Evolutionary conservation across 1,140 invertebrate genomes (phyloP).

Genomic region (Akabosia matsudoensis): DNA sequence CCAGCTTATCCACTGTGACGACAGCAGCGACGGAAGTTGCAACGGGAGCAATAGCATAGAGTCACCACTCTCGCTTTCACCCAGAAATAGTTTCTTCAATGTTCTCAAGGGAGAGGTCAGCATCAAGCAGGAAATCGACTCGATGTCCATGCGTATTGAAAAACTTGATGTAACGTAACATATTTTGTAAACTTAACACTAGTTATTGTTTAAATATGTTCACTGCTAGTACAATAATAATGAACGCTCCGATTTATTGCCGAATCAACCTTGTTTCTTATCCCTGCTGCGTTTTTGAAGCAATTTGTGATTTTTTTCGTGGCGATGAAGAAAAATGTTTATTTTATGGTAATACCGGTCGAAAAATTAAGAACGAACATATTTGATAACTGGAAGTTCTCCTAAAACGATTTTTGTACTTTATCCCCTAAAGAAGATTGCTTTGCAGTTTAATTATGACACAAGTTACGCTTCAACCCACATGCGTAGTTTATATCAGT

Average conservation of each 20-base stretch:
- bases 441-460: too few species aligned
- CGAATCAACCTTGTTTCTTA: too few species aligned
- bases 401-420: too few species aligned
- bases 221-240: slow-evolving; percentile 4
- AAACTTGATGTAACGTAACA: slow-evolving; percentile 33
- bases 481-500: too few species aligned
- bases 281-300: too few species aligned
- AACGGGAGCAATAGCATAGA: slow-evolving; percentile 14
- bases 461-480: too few species aligned
- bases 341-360: too few species aligned
- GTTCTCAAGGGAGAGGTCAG: slow-evolving; percentile 8
- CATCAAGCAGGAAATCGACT: slow-evolving; percentile 32
- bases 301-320: slow-evolving; percentile 5
- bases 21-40: background rate
- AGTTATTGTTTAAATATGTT: background rate
- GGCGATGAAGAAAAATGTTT: too few species aligned
- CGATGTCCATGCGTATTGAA: slow-evolving; percentile 35
- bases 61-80: slow-evolving; percentile 13
- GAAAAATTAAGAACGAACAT: too few species aligned
- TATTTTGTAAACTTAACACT: background rate
- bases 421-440: too few species aligned
- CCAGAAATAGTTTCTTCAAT: slow-evolving; percentile 26
- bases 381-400: too few species aligned
- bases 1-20: slow-evolving; percentile 30
- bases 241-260: too few species aligned